phyloP scores from a whole-genome alignment of 2,888 invertebrate species.

The Drosophila anceps region DNA sequence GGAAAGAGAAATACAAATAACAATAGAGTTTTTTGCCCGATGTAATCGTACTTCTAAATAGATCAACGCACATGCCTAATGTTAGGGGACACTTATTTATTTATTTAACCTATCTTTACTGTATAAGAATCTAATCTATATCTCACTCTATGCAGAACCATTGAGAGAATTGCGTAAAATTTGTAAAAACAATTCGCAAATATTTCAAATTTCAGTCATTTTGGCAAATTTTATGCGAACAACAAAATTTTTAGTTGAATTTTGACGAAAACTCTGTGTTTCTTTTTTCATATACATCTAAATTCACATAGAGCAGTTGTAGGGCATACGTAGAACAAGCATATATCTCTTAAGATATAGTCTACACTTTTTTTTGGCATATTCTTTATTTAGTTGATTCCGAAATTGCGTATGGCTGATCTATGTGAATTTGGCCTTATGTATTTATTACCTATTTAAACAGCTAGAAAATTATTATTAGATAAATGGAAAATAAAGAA shows the following conservation, averaged over 20 bases:
- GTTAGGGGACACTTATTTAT: slow-evolving; percentile 69
- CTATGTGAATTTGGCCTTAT: slow-evolving; percentile 53
- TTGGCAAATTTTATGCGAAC: slow-evolving; percentile 38
- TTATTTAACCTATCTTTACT: slow-evolving; percentile 45
- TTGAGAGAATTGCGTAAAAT: slow-evolving; percentile 16
- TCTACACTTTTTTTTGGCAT: slow-evolving; percentile 12
- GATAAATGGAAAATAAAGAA: slow-evolving; percentile 43
- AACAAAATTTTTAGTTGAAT: slow-evolving; percentile 47
- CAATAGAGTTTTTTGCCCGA: slow-evolving; percentile 18
- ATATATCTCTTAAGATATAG: background rate
- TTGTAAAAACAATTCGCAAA: slow-evolving; percentile 9
- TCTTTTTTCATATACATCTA: slow-evolving; percentile 29
- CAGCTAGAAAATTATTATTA: slow-evolving; percentile 66
- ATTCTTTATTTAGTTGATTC: slow-evolving; percentile 2
- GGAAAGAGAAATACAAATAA: slow-evolving; percentile 18
- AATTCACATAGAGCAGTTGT: slow-evolving; percentile 54
- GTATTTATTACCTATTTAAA: slow-evolving; percentile 44
- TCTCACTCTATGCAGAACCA: slow-evolving; percentile 13
- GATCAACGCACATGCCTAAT: slow-evolving; percentile 52
- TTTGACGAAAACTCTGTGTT: slow-evolving; percentile 4
- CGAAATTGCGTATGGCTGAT: slow-evolving; percentile 37
- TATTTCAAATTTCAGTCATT: slow-evolving; percentile 27
- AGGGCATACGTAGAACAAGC: slow-evolving; percentile 2
- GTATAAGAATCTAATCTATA: slow-evolving; percentile 33
- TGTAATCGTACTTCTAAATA: slow-evolving; percentile 21